These are phyloP conservation scores for Drosophila mercatorum DNA, from an alignment of 2,888 invertebrate species.

Conservation along the genomic window DNA sequence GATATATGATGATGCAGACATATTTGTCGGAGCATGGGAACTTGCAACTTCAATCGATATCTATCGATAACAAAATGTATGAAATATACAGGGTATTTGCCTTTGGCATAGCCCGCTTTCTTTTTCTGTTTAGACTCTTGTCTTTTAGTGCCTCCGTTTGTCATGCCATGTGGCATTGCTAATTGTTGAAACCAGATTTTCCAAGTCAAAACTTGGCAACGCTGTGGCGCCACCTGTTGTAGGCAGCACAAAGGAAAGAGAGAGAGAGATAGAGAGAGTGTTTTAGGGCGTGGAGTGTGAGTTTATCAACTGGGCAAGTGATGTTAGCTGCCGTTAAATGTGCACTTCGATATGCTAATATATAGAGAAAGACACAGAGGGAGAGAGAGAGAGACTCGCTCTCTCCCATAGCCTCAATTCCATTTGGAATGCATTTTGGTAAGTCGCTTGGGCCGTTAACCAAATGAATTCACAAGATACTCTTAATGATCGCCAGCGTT, in stretches of 20 bases:
- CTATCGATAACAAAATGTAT: background rate
- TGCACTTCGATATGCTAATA: constrained; percentile 41
- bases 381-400: background rate
- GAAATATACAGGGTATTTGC: background rate
- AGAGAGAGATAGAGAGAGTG: background rate
- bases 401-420: background rate
- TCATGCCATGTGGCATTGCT: constrained; percentile 11
- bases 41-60: background rate
- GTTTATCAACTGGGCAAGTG: constrained; percentile 25
- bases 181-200: constrained; percentile 14
- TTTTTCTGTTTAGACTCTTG: constrained; percentile 1
- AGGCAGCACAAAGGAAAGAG: background rate
- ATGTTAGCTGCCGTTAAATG: constrained; percentile 29
- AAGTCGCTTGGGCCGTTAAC: constrained; percentile 10
- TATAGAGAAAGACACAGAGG: background rate
- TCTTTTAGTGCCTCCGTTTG: background rate
- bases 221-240: constrained; percentile 46
- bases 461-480: constrained; percentile 25
- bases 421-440: constrained; percentile 35
- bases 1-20: background rate
- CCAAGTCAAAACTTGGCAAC: background rate
- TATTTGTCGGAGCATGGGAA: background rate
- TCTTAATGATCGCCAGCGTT: background rate
- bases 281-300: background rate
- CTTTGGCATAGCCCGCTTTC: background rate